Conservation (phyloP, 2,888 invertebrate genomes). For the Athetis lepigone region DNA sequence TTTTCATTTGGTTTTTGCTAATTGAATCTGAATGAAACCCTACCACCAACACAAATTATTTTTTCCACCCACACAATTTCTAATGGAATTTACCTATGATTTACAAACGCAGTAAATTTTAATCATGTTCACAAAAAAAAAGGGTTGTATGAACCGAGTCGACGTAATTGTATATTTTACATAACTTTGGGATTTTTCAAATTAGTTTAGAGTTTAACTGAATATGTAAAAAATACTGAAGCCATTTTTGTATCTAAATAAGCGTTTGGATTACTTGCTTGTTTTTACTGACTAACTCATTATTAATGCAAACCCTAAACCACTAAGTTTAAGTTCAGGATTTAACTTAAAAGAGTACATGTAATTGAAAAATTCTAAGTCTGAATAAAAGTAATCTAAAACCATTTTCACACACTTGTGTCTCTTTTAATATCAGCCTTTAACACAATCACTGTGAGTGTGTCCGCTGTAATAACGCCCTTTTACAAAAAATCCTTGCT, state of each 20-base stretch:
- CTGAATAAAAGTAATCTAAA: no score
- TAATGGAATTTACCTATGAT: neutral
- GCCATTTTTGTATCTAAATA: no score
- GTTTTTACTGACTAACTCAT: no score
- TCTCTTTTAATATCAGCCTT: neutral
- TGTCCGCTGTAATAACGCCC: neutral
- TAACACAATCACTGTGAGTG: neutral
- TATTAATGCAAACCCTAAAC: no score
- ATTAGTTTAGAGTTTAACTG: neutral
- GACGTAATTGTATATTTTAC: neutral
- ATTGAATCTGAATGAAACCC: neutral
- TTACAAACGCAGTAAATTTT: neutral
- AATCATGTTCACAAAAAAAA: neutral
- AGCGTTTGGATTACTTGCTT: no score
- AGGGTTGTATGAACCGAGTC: neutral
- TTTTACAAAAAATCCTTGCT: neutral
- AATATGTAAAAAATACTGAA: neutral
- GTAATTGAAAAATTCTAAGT: no score
- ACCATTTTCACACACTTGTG: no score
- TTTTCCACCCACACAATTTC: neutral
- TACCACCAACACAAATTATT: conserved; percentile 7
- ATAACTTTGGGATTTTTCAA: neutral
- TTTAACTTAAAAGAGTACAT: no score
- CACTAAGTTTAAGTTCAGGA: no score
- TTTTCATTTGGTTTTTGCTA: neutral